Evolutionary conservation across 2,888 invertebrate genomes (phyloP).

Genomic region (Silvanus unidentatus): DNA sequence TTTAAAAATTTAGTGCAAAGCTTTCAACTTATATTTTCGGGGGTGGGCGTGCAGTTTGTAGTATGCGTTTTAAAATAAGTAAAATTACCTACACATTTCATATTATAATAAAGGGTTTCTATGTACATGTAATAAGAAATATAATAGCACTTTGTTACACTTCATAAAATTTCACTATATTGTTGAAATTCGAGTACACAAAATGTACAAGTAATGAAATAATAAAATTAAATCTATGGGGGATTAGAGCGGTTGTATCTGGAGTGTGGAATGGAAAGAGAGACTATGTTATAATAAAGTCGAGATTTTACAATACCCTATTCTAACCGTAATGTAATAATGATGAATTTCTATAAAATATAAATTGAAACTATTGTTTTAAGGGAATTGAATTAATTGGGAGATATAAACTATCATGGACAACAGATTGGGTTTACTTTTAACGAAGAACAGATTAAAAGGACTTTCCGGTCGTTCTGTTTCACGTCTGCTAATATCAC

Average conservation of each 20-base stretch:
- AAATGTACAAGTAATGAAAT: no score
- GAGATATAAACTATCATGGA: neutral
- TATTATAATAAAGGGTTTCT: conserved; percentile 12
- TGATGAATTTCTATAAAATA: no score
- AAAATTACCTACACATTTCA: conserved; percentile 13
- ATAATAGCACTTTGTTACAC: neutral
- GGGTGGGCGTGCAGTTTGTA: no score
- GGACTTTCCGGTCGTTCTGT: conserved; percentile 25
- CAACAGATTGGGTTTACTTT: conserved; percentile 16
- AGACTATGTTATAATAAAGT: no score
- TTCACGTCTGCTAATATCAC: conserved; percentile 18
- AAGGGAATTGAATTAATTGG: no score
- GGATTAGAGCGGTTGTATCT: no score
- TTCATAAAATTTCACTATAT: neutral
- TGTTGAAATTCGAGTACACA: no score
- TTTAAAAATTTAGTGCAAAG: conserved; percentile 23
- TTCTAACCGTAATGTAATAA: no score
- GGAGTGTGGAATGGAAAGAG: no score
- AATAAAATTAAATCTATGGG: no score
- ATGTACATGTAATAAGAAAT: neutral
- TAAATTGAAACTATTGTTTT: no score
- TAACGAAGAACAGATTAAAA: conserved; percentile 27
- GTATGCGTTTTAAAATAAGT: conserved; percentile 15
- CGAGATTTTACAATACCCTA: no score
- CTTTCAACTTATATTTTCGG: conserved; percentile 16